phyloP scores from a whole-genome alignment of 2,113 vertebrate species.

The Pachypanchax playfairii region DNA sequence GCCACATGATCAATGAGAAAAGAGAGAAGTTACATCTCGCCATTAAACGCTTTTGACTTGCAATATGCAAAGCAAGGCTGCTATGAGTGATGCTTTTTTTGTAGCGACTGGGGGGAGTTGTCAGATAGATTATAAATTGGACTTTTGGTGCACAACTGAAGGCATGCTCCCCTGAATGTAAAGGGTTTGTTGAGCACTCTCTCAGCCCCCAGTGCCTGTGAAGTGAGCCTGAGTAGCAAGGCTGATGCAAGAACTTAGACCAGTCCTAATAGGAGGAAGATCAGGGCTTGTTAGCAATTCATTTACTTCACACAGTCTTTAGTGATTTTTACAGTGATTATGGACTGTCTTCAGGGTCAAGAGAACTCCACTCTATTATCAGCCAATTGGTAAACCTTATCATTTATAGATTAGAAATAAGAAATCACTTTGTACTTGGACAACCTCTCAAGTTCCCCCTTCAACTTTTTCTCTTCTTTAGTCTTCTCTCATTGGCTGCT shows the following conservation, averaged over 20 bases:
- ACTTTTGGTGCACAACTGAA: conserved; percentile 55
- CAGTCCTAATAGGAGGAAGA: conserved; percentile 23
- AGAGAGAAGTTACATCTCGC: conserved; percentile 71
- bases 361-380: conserved; percentile 44
- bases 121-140: conserved; percentile 74
- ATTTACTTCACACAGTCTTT: conserved; percentile 29
- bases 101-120: conserved; percentile 47
- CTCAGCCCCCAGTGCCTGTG: conserved; percentile 22
- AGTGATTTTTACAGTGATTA: conserved; percentile 61
- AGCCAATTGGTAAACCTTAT: conserved; percentile 51
- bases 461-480: conserved; percentile 14
- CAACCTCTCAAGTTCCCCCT: conserved; percentile 6
- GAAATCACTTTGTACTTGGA: conserved; percentile 36
- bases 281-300: conserved; percentile 47
- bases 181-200: conserved; percentile 50
- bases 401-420: conserved; percentile 48
- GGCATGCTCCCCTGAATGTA: conserved; percentile 52
- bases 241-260: conserved; percentile 10
- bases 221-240: background rate
- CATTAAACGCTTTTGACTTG: conserved; percentile 76
- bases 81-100: conserved; percentile 65
- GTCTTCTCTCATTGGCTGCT: conserved; percentile 26
- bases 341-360: conserved; percentile 50
- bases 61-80: conserved; percentile 66
- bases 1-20: conserved; percentile 77